phyloP scores from a whole-genome alignment of 2,888 invertebrate species.

The Chironomus tentans region DNA sequence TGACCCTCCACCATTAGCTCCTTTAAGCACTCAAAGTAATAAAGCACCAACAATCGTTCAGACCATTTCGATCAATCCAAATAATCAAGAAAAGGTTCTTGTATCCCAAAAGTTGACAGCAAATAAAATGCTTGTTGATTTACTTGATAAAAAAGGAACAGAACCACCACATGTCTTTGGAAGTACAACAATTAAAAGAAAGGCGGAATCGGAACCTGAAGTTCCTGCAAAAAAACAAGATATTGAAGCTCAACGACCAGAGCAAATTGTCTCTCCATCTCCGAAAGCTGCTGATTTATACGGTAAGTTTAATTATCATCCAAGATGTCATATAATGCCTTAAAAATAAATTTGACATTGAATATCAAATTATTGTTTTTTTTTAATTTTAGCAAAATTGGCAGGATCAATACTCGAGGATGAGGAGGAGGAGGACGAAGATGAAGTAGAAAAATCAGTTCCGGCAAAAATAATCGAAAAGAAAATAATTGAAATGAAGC shows the following conservation, averaged over 20 bases:
- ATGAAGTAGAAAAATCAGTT: constrained; percentile 35
- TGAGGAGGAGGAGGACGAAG: constrained; percentile 49
- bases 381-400: constrained; percentile 51
- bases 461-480: constrained; percentile 28
- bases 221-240: constrained; percentile 29
- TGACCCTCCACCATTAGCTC: constrained; percentile 39
- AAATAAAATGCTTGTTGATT: constrained; percentile 74
- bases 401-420: constrained; percentile 78
- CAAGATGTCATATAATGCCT: neutral
- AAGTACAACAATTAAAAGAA: constrained; percentile 34
- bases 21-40: constrained; percentile 32
- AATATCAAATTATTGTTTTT: neutral
- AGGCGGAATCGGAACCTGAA: constrained; percentile 32
- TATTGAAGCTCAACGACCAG: neutral
- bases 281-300: constrained; percentile 79
- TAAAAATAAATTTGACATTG: too few species aligned
- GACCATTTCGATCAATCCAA: constrained; percentile 42
- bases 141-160: constrained; percentile 65
- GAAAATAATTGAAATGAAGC: constrained; percentile 28
- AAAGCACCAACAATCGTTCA: constrained; percentile 15
- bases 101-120: constrained; percentile 36
- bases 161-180: constrained; percentile 39
- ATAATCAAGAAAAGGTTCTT: constrained; percentile 47
- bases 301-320: constrained; percentile 15
- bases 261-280: constrained; percentile 43